Evolutionary conservation across 2,113 vertebrate genomes (phyloP), one percentile per base, ranked within the genome.

Genomic region (Brachionichthys hirsutus): DNA sequence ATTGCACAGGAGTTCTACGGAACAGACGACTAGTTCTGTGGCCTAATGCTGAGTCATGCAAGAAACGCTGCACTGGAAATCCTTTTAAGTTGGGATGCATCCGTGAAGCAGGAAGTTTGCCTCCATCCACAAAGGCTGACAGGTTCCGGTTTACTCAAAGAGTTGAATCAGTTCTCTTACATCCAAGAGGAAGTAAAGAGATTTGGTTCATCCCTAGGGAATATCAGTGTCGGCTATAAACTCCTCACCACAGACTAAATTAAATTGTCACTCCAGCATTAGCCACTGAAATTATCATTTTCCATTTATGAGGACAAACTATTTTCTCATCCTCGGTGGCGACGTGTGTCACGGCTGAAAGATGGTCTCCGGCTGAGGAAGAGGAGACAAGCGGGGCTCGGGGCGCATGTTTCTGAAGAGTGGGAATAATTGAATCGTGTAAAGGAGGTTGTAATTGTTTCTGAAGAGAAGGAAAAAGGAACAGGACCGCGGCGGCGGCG

Each of bases 381-480:
- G 46, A 48, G 10, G 36, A 38, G 72, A 80, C 73, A 65, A 77
- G 80, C 52, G 36, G 52, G 34, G 74, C 86, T 75, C 54, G 24
- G 0, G 78, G 84, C 80, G 54, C 12, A 24, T 61, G 57, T 78
- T 78, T 67, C 42, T 48, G 52, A 75, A 64, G 43, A 51, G 20
- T 62, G 74, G 67, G 82, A 81, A 81, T 82, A 87, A 87, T 79
- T 86, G 81, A 81, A 83, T 86, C 79, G 47, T 85, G 77, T 83
- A 81, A 78, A 78, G 63, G 58, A 80, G 78, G 81, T 69, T 67
- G 64, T 80, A 87, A 85, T 82, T 85, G 77, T 87, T 78, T 75
- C 36, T 74, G 65, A 49, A 50, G 55, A 82, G 67, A 73, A 78
- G 47, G 43, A 61, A 70, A 62, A 41, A 46, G 16, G 71, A 6